Evolutionary conservation across 1,140 invertebrate genomes (phyloP).

Genomic region (Drosophila tropicalis): DNA sequence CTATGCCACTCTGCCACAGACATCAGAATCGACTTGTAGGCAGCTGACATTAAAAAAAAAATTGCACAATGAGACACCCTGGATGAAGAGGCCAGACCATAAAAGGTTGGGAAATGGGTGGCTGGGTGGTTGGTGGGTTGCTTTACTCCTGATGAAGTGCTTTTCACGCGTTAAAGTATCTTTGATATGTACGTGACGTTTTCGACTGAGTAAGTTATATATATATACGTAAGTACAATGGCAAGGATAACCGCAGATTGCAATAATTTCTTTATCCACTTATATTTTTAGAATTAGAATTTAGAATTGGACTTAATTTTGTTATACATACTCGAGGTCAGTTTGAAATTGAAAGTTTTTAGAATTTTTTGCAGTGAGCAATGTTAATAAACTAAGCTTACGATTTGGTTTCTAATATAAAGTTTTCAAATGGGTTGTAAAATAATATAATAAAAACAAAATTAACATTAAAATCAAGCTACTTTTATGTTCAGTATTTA

Average conservation of each 20-base stretch:
- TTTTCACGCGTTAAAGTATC: constrained; percentile 58
- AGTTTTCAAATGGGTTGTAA: too few relatives aligned
- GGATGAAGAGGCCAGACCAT: constrained; percentile 23
- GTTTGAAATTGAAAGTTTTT: too few relatives aligned
- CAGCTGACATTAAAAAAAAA: constrained; percentile 50
- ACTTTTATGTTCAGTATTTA: too few relatives aligned
- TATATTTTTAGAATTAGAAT: too few relatives aligned
- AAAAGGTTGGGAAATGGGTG: constrained; percentile 1
- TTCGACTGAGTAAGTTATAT: constrained; percentile 8
- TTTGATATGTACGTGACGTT: constrained; percentile 58
- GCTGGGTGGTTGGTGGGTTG: constrained; percentile 23
- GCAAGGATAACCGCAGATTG: not conserved
- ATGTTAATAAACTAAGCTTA: too few relatives aligned
- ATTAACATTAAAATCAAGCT: too few relatives aligned
- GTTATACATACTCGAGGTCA: too few relatives aligned
- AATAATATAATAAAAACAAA: too few relatives aligned
- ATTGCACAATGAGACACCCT: constrained; percentile 52
- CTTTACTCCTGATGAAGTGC: constrained; percentile 63
- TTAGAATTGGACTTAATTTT: too few relatives aligned
- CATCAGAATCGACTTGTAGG: constrained; percentile 30
- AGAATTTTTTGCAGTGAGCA: not conserved
- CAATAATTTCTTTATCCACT: too few relatives aligned
- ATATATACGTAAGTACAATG: constrained; percentile 8
- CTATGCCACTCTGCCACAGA: constrained; percentile 4
- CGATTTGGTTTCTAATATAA: too few relatives aligned